Base-by-base conservation (phyloP, 2,888 invertebrate genomes). In the Rotaria magnacalcarata region DNA sequence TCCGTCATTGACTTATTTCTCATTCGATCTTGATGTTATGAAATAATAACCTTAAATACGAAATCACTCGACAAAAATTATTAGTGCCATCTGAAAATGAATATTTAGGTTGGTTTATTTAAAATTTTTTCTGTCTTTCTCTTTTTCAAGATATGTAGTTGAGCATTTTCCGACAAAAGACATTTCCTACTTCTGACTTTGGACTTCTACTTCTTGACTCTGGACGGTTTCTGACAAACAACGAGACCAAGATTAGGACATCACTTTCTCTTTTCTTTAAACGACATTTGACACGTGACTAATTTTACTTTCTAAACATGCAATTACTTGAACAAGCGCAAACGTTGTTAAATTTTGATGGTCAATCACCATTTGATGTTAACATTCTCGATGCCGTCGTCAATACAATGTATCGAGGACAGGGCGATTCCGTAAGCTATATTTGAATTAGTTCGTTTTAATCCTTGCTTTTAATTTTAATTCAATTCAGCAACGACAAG, bases 401-500 rank as follows among this genome's bases (percentile, higher is more conserved):
- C 21, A 86, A 86, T 43, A 34, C 85, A 19, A 86, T 86, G 86
- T 86, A 86, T 60, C 85, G 60, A 47, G 86, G 84, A 75, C 85
- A 74, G 11, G 85, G 86, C 8, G 56, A 86, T 27, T 50, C 75
- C 7, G 86, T 86, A 85, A 85, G 74, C 50, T 8, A 0, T 54
- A n/a, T 41, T 16, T 52, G 14, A 52, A 11, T 47, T 11, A 47
- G 52, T 52, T 52, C 14, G 21, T 67, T 84, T 0, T 80, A 21
- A 10, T 47, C 3, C 27, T 16, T 43, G 3, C 21, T 27, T 27
- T 74, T 4, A 27, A 24, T 34, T 86, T 54, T 85, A 67, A 21
- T 5, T 67, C 27, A 7, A 47, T 84, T 19, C 67, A 86, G 86
- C 91, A 91, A 90, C 89, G 90, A 80, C 93, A 96, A 89, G 97